A percentile compares a stretch with the other conserved stretches of the same genome.
Evolutionary conservation across 2,797 vertebrate species (phyloP).

Genomic region (Phylloscopus collybita): DNA sequence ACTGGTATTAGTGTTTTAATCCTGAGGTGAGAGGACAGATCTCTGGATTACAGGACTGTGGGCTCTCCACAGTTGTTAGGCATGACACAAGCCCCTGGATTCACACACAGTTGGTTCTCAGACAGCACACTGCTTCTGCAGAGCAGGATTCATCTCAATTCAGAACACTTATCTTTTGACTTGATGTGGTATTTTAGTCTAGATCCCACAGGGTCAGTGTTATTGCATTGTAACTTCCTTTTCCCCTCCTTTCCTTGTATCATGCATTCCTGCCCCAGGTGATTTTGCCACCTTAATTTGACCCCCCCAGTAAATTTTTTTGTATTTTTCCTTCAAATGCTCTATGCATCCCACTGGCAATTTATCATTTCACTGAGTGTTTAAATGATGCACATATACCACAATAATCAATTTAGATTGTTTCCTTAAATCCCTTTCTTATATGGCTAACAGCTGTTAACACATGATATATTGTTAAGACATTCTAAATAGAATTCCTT

Average conservation of each 20-base stretch:
- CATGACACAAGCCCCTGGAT: background rate
- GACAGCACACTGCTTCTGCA: background rate
- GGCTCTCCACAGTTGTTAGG: background rate
- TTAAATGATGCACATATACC: background rate
- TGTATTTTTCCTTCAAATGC: background rate
- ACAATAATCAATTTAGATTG: background rate
- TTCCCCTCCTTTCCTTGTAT: background rate
- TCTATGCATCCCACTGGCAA: background rate
- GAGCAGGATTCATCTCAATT: background rate
- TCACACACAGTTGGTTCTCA: background rate
- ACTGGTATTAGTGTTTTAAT: background rate
- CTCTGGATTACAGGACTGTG: background rate
- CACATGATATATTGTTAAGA: background rate
- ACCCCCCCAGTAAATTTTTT: background rate
- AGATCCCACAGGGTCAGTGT: background rate
- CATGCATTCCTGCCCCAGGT: background rate
- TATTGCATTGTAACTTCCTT: background rate
- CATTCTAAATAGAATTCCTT: background rate
- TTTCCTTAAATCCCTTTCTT: background rate
- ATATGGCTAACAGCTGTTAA: background rate
- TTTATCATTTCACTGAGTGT: background rate
- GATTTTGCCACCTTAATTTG: slow-evolving; percentile 5
- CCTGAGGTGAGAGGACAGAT: background rate
- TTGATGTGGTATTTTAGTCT: background rate
- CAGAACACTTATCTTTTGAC: background rate